These are phyloP conservation scores for Acleris sparsana DNA, from an alignment of 2,888 invertebrate species.

Conservation along the genomic window DNA sequence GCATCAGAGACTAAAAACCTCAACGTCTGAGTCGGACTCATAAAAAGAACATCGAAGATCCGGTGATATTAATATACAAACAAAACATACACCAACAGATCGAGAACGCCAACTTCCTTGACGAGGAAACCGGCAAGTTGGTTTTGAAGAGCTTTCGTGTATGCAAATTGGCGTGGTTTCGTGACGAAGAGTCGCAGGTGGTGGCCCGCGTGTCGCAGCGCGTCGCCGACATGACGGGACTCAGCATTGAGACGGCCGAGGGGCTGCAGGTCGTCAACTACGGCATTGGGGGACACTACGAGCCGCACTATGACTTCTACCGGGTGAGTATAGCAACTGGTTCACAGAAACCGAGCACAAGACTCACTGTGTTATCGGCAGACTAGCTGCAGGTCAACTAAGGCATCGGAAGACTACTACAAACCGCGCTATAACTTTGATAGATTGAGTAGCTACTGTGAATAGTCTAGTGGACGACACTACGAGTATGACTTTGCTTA, in stretches of 20 bases:
- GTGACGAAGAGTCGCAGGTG: slow-evolving; percentile 90
- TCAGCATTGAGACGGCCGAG: slow-evolving; percentile 94
- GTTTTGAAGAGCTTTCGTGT: slow-evolving; percentile 97
- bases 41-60: no score
- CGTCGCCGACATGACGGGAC: slow-evolving; percentile 93
- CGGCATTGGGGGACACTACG: slow-evolving; percentile 99
- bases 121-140: slow-evolving; percentile 95
- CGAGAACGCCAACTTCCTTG: slow-evolving; percentile 92
- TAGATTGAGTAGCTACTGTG: no score
- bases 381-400: slow-evolving; percentile 93
- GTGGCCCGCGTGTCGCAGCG: slow-evolving; percentile 90
- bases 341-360: no score
- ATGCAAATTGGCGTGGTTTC: slow-evolving; percentile 98
- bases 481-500: no score
- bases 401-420: slow-evolving; percentile 87
- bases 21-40: no score
- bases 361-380: no score
- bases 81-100: slow-evolving; percentile 84
- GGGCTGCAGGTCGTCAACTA: slow-evolving; percentile 99
- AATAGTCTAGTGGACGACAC: no score
- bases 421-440: no score
- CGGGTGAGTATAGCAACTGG: slow-evolving; percentile 78
- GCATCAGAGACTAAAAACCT: no score
- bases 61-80: no score
- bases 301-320: slow-evolving; percentile 97